Percentiles rank a stretch among this genome's conserved stretches.
Conservation (phyloP, 2,113 vertebrate species). For the Phylloscopus whistleri region DNA sequence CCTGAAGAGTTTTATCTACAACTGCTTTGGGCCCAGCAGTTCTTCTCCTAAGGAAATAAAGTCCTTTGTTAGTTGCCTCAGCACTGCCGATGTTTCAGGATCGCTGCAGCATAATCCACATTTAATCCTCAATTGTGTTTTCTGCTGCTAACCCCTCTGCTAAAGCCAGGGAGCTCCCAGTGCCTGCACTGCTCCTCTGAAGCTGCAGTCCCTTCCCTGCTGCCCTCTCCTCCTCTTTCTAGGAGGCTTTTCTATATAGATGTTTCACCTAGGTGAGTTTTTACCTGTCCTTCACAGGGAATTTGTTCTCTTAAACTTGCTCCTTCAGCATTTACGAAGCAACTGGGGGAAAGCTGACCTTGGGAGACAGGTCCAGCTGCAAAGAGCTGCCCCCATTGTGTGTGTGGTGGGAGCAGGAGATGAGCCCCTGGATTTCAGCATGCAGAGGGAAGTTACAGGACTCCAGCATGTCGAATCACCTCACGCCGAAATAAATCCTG, state of each 20-base stretch:
- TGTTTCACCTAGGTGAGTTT: background rate
- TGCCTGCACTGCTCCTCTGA: background rate
- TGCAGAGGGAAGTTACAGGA: background rate
- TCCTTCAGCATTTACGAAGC: background rate
- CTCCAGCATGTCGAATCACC: slow-evolving; percentile 6
- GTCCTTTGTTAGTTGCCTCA: background rate
- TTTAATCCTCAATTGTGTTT: slow-evolving; percentile 23
- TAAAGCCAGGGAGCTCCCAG: background rate
- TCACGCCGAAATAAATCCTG: slow-evolving; percentile 49
- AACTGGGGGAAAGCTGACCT: background rate
- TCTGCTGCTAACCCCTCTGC: background rate
- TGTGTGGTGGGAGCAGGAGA: background rate
- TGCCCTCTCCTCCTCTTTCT: background rate
- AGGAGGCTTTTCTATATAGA: background rate
- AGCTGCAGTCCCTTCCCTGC: background rate
- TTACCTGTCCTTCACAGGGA: background rate
- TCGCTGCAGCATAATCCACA: background rate
- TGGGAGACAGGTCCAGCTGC: background rate
- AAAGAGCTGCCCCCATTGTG: background rate
- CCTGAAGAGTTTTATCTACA: background rate
- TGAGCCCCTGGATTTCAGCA: background rate
- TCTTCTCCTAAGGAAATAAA: background rate
- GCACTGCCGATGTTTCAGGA: background rate
- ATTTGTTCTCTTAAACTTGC: background rate
- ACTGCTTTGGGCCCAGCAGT: background rate